These are phyloP conservation scores for Belonocnema kinseyi DNA, from an alignment of 1,140 invertebrate species.

Conservation along the genomic window DNA sequence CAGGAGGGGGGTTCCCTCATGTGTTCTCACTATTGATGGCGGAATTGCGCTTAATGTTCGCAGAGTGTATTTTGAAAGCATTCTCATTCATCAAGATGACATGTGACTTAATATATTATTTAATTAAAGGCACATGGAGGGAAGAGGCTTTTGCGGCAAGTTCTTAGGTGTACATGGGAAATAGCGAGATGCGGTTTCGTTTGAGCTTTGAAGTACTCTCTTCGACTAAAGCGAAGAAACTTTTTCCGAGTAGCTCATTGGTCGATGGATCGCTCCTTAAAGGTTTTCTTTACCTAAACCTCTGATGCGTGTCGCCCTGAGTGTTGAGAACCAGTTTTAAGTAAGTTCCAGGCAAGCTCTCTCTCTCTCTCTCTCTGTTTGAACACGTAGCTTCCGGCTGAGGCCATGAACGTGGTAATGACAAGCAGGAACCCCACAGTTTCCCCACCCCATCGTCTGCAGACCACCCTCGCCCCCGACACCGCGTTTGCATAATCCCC, in stretches of 20 bases:
- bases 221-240: slow-evolving; percentile 36
- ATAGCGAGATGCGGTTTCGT: slow-evolving; percentile 13
- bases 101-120: background rate
- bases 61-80: background rate
- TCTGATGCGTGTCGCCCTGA: slow-evolving; percentile 5
- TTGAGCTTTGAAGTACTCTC: slow-evolving; percentile 7
- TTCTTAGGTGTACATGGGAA: background rate
- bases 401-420: slow-evolving; percentile 45
- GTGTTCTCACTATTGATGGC: too few species aligned
- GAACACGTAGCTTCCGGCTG: slow-evolving; percentile 35
- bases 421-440: slow-evolving; percentile 44
- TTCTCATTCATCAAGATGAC: background rate
- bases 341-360: slow-evolving; percentile 32
- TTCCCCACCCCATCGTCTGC: slow-evolving; percentile 37
- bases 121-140: slow-evolving; percentile 14
- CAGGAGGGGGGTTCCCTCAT: too few species aligned
- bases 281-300: slow-evolving; percentile 35
- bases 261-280: slow-evolving; percentile 45
- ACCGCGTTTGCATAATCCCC: slow-evolving; percentile 46
- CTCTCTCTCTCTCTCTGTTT: slow-evolving; percentile 25
- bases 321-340: slow-evolving; percentile 34
- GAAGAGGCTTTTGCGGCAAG: slow-evolving; percentile 7
- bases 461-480: slow-evolving; percentile 35
- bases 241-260: slow-evolving; percentile 47
- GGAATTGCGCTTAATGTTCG: too few species aligned